Percentiles rank a stretch among this genome's conserved stretches.
Conservation (phyloP, 1,140 invertebrate species). For the Rhynchophorus ferrugineus region DNA sequence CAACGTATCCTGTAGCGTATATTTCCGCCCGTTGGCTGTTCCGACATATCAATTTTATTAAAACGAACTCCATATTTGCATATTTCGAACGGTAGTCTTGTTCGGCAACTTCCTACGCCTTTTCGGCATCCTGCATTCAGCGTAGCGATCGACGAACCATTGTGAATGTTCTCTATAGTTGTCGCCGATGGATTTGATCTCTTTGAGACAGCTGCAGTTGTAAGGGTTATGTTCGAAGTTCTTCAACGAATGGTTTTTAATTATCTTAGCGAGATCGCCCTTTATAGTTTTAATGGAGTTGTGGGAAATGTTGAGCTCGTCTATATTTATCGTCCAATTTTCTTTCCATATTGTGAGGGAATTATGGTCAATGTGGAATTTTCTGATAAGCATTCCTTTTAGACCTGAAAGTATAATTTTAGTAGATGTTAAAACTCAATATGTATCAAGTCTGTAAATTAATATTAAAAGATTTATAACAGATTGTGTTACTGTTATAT, state of each 20-base stretch:
- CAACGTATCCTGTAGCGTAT: neutral
- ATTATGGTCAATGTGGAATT: constrained; percentile 17
- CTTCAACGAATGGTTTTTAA: constrained; percentile 12
- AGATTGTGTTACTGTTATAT: neutral
- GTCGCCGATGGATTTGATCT: constrained; percentile 12
- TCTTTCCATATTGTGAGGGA: constrained; percentile 8
- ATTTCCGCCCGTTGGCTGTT: neutral
- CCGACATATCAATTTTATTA: neutral
- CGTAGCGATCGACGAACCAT: constrained; percentile 11
- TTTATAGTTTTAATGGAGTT: constrained; percentile 10
- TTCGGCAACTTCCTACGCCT: neutral
- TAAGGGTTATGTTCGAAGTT: constrained; percentile 15
- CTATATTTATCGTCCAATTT: constrained; percentile 12
- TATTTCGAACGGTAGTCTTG: neutral
- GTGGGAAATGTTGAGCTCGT: constrained; percentile 13
- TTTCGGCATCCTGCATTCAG: neutral
- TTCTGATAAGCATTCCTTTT: constrained; percentile 3
- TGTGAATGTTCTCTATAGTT: neutral
- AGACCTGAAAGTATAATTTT: constrained; percentile 2
- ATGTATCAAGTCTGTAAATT: neutral
- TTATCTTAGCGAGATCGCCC: constrained; percentile 8
- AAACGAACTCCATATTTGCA: constrained; percentile 7
- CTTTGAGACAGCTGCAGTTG: constrained; percentile 11
- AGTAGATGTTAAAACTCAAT: neutral
- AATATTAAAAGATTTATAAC: neutral